Conservation (phyloP, 2,888 invertebrate genomes). For the Lepidocyrtoides sp. region DNA sequence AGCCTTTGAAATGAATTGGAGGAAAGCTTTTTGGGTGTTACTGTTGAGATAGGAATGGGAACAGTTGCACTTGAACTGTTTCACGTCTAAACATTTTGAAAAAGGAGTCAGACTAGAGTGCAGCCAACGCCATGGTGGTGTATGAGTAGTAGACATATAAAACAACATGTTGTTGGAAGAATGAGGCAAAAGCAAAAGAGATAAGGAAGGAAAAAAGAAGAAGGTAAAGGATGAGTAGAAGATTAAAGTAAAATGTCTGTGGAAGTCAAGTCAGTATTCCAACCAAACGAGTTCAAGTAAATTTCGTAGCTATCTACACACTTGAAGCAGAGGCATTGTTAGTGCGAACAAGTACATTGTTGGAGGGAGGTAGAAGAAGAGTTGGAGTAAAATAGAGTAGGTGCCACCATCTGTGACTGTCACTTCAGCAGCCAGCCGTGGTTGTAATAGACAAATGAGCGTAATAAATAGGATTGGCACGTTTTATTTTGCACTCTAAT, state of each 20-base stretch:
- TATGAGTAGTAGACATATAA: too few relatives aligned
- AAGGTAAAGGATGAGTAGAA: background rate
- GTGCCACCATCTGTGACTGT: conserved; percentile 71
- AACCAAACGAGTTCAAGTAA: too few relatives aligned
- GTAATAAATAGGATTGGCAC: conserved; percentile 73
- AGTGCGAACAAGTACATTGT: background rate
- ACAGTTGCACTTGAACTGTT: conserved; percentile 35
- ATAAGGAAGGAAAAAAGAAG: background rate
- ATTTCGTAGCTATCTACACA: background rate
- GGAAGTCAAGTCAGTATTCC: too few relatives aligned
- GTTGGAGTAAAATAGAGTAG: background rate
- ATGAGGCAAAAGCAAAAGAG: background rate
- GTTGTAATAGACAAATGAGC: conserved; percentile 72
- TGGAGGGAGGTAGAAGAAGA: background rate
- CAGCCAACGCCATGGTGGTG: too few relatives aligned
- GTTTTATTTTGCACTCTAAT: conserved; percentile 72
- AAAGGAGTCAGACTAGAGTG: background rate
- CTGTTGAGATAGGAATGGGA: background rate
- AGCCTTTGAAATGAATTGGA: conserved; percentile 11
- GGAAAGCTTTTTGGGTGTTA: background rate
- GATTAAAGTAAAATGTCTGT: conserved; percentile 9
- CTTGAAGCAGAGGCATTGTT: background rate
- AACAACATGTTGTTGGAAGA: background rate
- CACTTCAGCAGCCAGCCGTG: conserved; percentile 67
- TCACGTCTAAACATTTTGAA: background rate